Percentiles rank a stretch among this genome's conserved stretches.
Evolutionary conservation across 2,797 vertebrate species (phyloP).

Genomic region (Sylvilagus floridanus): DNA sequence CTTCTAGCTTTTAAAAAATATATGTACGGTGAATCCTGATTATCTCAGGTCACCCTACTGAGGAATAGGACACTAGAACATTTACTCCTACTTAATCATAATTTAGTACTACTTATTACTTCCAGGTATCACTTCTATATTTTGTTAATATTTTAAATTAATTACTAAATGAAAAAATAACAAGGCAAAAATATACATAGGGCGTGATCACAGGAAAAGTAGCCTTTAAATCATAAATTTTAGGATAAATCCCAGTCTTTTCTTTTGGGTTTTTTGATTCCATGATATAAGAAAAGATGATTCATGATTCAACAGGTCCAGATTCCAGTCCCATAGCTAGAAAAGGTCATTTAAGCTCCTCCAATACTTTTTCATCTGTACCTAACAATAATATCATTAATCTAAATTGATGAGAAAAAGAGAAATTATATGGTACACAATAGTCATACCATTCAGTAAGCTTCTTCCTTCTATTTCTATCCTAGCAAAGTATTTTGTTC

Average conservation of each 20-base stretch:
- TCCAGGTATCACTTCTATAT: no score
- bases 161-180: conserved; percentile 25
- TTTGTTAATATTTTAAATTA: neutral
- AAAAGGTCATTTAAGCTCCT: neutral
- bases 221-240: neutral
- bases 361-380: neutral
- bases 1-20: no score
- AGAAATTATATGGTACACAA: neutral
- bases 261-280: neutral
- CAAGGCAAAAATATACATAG: neutral
- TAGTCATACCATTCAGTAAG: neutral
- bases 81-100: no score
- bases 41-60: no score
- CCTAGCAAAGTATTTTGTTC: neutral
- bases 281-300: neutral
- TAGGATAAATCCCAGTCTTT: conserved; percentile 7
- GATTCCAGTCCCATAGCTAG: neutral
- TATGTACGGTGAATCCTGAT: no score
- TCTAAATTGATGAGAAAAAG: neutral
- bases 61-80: no score
- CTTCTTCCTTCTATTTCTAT: neutral
- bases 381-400: neutral
- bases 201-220: neutral
- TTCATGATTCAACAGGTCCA: neutral
- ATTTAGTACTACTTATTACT: no score